A percentile compares a stretch with the other conserved stretches of the same genome.
phyloP scores from a whole-genome alignment of 2,888 invertebrate species.

The Heliconius cydno region DNA sequence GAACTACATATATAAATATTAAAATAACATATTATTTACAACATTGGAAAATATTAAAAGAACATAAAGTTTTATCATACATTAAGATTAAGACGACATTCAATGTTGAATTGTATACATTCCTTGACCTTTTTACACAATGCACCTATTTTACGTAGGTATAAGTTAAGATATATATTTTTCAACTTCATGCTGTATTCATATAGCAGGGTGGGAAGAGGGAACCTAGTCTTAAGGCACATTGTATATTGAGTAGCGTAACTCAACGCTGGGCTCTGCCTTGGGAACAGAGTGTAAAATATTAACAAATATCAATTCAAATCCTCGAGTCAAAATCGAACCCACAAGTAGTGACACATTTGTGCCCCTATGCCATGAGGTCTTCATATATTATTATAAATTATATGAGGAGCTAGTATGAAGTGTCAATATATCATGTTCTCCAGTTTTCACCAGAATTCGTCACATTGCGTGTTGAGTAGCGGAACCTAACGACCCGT shows the following conservation, averaged over 20 bases:
- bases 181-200: neutral
- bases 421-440: no score
- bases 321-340: accelerated
- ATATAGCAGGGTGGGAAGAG: neutral
- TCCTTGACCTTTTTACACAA: constrained; percentile 4
- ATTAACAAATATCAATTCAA: no score
- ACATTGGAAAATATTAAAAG: neutral
- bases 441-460: no score
- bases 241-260: neutral
- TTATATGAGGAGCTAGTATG: no score
- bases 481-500: no score
- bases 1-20: neutral
- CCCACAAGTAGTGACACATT: no score
- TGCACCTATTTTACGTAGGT: neutral
- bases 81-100: neutral
- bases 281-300: no score
- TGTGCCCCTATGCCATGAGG: no score
- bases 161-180: neutral
- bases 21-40: neutral
- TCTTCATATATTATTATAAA: no score
- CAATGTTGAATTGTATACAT: neutral
- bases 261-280: neutral
- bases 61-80: neutral
- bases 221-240: neutral
- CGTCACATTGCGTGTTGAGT: no score